phyloP scores from a whole-genome alignment of 2,888 invertebrate genomes.

The Dasysyrphus albostriatus region DNA sequence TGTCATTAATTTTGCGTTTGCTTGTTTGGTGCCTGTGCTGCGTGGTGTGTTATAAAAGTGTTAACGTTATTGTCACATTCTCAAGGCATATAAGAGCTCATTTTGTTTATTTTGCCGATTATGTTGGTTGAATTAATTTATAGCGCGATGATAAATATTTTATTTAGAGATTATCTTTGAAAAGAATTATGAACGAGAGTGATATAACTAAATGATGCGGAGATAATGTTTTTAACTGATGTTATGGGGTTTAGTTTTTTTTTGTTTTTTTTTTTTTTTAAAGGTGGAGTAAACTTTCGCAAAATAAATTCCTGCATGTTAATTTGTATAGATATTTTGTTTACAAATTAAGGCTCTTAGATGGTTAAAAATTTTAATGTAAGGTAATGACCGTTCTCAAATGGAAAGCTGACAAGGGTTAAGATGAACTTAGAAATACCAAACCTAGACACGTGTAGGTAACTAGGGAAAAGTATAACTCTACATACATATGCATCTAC shows the following conservation, averaged over 20 bases:
- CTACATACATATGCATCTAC: too few species aligned
- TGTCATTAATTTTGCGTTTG: constrained; percentile 65
- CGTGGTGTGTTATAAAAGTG: constrained; percentile 50
- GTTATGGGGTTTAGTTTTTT: neutral
- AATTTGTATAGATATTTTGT: neutral
- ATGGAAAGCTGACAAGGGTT: neutral
- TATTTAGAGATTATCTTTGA: constrained; percentile 49
- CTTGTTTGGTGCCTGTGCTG: neutral
- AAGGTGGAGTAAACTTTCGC: neutral
- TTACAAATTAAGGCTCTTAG: neutral
- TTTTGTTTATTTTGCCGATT: constrained; percentile 65
- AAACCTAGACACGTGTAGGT: too few species aligned
- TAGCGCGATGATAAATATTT: constrained; percentile 55
- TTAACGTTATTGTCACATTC: constrained; percentile 74
- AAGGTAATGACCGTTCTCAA: neutral
- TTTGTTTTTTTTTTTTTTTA: neutral
- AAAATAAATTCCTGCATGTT: constrained; percentile 29
- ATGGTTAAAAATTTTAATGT: neutral
- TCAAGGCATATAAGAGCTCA: constrained; percentile 41
- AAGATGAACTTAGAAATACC: neutral
- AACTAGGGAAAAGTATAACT: too few species aligned
- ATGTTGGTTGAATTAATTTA: constrained; percentile 63
- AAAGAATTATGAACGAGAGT: constrained; percentile 49
- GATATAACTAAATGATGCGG: constrained; percentile 51
- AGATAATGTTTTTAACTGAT: constrained; percentile 21